Evolutionary conservation across 2,888 invertebrate species (phyloP).

Genomic region (Drosophila setosimentum): DNA sequence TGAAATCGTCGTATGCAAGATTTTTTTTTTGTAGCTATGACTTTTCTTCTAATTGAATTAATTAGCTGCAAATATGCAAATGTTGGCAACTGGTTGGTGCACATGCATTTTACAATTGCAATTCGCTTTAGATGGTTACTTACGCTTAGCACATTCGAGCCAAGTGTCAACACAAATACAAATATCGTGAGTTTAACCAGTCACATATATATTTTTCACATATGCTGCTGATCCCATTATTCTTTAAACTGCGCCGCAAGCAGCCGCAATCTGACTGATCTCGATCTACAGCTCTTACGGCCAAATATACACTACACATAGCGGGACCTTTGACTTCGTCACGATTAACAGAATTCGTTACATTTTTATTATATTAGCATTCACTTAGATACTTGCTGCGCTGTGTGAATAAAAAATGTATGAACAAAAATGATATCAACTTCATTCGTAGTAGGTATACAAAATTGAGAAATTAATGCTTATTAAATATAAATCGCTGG

Average conservation of each 20-base stretch:
- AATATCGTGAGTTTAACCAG: slow-evolving; percentile 35
- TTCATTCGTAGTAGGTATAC: background rate
- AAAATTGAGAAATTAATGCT: background rate
- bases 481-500: background rate
- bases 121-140: slow-evolving; percentile 47
- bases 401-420: background rate
- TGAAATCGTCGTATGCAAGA: slow-evolving; percentile 22
- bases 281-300: slow-evolving; percentile 49
- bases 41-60: slow-evolving; percentile 72
- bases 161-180: slow-evolving; percentile 67
- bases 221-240: slow-evolving; percentile 65
- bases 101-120: slow-evolving; percentile 43
- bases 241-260: slow-evolving; percentile 76
- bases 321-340: background rate
- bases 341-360: background rate
- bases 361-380: slow-evolving; percentile 5
- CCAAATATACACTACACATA: slow-evolving; percentile 30
- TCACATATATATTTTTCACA: slow-evolving; percentile 6
- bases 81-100: slow-evolving; percentile 39
- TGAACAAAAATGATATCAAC: background rate
- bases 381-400: background rate
- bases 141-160: slow-evolving; percentile 47
- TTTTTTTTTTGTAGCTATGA: slow-evolving; percentile 18
- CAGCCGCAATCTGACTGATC: slow-evolving; percentile 61
- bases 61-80: slow-evolving; percentile 72